phyloP scores from a whole-genome alignment of 37 sponge, comb jelly and placozoan species.

The Mnemiopsis leidyi region DNA sequence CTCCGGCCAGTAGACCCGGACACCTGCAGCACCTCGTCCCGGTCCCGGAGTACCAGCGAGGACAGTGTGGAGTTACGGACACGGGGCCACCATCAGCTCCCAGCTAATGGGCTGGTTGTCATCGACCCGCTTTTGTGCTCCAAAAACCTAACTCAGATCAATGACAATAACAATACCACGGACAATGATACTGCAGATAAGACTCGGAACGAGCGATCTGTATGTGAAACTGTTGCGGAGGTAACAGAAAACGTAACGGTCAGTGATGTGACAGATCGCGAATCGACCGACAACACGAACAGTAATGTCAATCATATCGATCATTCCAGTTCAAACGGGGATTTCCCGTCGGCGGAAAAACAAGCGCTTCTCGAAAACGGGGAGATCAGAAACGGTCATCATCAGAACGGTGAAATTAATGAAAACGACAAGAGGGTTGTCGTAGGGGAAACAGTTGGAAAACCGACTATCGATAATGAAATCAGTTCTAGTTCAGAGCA shows the following conservation, averaged over 20 bases:
- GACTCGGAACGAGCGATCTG: neutral
- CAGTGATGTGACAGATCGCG: neutral
- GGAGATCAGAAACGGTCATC: neutral
- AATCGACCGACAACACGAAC: neutral
- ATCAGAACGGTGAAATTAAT: neutral
- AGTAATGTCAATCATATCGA: neutral
- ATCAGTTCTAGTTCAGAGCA: neutral
- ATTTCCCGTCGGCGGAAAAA: neutral
- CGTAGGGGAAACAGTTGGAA: neutral
- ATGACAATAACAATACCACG: neutral
- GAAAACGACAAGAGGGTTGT: neutral
- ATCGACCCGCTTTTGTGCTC: conserved; percentile 46
- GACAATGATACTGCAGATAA: neutral
- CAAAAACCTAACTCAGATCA: conserved; percentile 1
- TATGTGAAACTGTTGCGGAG: conserved; percentile 55
- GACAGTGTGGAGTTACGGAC: conserved; percentile 39
- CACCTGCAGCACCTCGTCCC: conserved; percentile 15
- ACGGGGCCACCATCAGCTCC: neutral
- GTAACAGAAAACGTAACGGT: conserved; percentile 34
- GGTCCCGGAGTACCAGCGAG: conserved; percentile 43
- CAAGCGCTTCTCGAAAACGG: neutral
- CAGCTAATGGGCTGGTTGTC: neutral
- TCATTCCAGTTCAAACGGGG: neutral
- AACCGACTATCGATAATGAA: neutral
- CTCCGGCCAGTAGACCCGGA: conserved; percentile 35